Base-by-base conservation (phyloP, 2,888 invertebrate species). In the Tyria jacobaeae region DNA sequence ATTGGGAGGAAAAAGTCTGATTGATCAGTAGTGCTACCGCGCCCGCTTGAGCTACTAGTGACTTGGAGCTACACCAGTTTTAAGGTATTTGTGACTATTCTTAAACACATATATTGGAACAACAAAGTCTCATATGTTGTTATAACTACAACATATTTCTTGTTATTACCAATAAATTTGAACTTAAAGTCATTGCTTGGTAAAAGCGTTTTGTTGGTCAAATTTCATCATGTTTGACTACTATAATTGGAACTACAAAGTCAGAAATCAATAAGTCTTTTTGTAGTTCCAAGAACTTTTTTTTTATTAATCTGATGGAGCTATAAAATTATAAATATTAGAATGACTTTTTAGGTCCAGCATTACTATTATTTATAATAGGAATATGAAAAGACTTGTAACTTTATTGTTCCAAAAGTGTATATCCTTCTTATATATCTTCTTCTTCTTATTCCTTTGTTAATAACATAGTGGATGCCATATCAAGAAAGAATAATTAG, bases 181-280 rank as follows among this genome's bases (percentile, higher is more conserved):
- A 3, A 3, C 3, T 44, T 34, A 58, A 44, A 51, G 51, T 12
- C 44, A 58, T 51, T 51, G 21, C 17, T 27, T 58, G 15, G 15
- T 44, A 27, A 58, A 58, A 39, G 24, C 39, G 57, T 57, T 60
- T 60, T 60, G 58, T 66, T 54, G 66, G 39, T 50, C 62, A n/a
- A n/a, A n/a, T n/a, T n/a, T n/a, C n/a, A n/a, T n/a, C n/a, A n/a
- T n/a, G n/a, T n/a, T 31, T 31, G 31, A 31, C 31, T 31, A 31
- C 3, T 31, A 52, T 49, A 59, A 60, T 66, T 62, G 60, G 44
- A 60, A 60, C 57, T 60, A 66, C 58, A 62, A 66, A 61, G 58
- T 58, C 55, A 37, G 24, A 48, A 57, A 49, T 47, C 31, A 57
- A 64, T 60, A 56, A 54, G 58, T 58, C 54, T 41, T 48, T 62